Base-by-base conservation (phyloP, 2,888 invertebrate species). In the Leucozona laternaria region DNA sequence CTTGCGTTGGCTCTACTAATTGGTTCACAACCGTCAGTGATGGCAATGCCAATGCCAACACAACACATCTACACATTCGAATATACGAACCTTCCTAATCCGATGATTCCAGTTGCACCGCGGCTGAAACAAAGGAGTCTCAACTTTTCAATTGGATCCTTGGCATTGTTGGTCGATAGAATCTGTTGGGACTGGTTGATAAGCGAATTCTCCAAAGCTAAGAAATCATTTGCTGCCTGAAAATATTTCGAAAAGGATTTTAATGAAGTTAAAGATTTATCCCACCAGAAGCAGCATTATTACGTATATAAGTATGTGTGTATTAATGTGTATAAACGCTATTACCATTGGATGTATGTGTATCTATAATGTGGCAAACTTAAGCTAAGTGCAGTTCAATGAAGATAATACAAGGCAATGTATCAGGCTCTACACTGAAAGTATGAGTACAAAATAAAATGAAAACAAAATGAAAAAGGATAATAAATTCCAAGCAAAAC, bases 81-180 rank as follows among this genome's bases (percentile, higher is more conserved):
- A 48, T 37, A 40, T 79, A 90, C 93, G 93, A 92, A 97, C 96
- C 97, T 96, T 89, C 96, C 97, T 60, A 99, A 93, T 1, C 96
- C 97, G 90, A 98, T 94, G 91, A 99, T 97, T 72, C 98, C 98
- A 31, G 95, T 95, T 34, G 97, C 96, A 22, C 98, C 99, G 82
- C 98, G 94, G 1, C 96, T 94, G 71, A 98, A 94, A 92, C 98
- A 98, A 88, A 97, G 93, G 88, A 97, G 93, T 64, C 98, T 95
- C 88, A 99, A 93, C 91, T 96, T 96, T 93, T 98, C 96, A 78
- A 98, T 92, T 0, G 97, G 96, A 92, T 98, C 97, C 80, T 95
- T 96, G 37, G 90, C 90, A n/a, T 89, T 72, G 22, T 96, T 93
- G 68, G 93, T 93, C 79, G 94, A 92, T 71, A 96, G 92, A 62